These are phyloP conservation scores for Colius striatus DNA, from an alignment of 2,113 vertebrate species.

Conservation along the genomic window DNA sequence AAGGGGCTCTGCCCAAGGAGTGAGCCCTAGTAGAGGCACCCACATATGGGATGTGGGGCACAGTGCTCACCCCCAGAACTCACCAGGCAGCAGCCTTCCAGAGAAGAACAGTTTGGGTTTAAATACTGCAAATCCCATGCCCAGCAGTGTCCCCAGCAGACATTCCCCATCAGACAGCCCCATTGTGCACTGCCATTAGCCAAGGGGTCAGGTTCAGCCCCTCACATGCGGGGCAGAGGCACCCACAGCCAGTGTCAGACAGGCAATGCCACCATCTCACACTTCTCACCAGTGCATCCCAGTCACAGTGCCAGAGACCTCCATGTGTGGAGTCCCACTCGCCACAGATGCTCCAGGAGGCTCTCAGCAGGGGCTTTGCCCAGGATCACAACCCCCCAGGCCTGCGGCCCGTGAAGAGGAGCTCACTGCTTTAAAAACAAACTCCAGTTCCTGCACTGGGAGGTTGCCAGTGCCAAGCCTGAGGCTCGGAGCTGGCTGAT, in stretches of 20 bases:
- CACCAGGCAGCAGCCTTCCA: not conserved
- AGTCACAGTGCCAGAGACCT: accelerated
- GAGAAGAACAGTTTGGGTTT: not conserved
- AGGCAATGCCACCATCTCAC: accelerated
- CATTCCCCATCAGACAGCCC: not conserved
- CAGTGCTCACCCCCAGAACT: not conserved
- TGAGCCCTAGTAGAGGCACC: not conserved
- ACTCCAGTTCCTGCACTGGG: not conserved
- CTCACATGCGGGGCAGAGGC: accelerated
- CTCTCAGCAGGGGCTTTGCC: not conserved
- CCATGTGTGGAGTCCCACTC: accelerated
- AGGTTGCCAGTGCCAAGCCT: not conserved
- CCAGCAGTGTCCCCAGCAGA: not conserved
- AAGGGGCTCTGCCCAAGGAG: not conserved
- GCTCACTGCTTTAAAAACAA: not conserved
- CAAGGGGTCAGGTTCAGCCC: not conserved
- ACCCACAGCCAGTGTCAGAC: accelerated
- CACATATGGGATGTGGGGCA: accelerated
- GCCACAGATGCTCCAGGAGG: not conserved
- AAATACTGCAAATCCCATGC: not conserved
- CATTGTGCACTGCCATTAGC: accelerated
- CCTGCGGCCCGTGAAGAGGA: not conserved
- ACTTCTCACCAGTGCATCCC: not conserved
- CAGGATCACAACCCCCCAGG: accelerated
- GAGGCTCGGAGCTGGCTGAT: not conserved